A percentile compares a stretch with the other conserved stretches of the same genome.
Conservation (phyloP, 2,888 invertebrate species). For the Zygogramma bicolorata region DNA sequence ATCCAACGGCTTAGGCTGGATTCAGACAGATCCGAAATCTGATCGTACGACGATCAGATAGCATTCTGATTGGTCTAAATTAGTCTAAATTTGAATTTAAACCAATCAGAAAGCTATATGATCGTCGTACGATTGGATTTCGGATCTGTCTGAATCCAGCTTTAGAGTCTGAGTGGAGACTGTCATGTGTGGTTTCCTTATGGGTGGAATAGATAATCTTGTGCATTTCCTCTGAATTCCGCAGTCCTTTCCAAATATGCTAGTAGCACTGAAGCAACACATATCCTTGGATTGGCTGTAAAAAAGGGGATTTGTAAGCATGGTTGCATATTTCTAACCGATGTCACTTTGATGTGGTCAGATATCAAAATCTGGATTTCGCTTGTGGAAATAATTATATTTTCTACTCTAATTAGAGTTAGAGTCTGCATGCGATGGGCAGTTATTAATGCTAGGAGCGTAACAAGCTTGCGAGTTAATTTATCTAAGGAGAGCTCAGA, state of each 20-base stretch:
- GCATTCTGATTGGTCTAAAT: too few species aligned
- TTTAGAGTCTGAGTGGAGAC: too few species aligned
- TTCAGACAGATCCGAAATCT: too few species aligned
- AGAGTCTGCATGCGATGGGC: background rate
- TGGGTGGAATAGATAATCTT: conserved; percentile 20
- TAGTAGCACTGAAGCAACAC: conserved; percentile 32
- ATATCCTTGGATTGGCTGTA: conserved; percentile 36
- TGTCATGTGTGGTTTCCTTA: conserved; percentile 35
- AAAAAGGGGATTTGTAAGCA: conserved; percentile 37
- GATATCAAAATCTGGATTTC: background rate
- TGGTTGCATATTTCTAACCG: conserved; percentile 7
- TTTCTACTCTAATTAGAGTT: conserved; percentile 2
- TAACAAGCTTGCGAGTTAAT: background rate
- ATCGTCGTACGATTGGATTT: too few species aligned
- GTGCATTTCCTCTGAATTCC: background rate
- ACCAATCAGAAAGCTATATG: too few species aligned
- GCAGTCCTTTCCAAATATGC: conserved; percentile 33
- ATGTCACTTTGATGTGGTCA: background rate
- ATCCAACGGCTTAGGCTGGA: conserved; percentile 50
- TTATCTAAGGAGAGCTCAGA: background rate
- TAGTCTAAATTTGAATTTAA: too few species aligned
- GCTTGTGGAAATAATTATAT: background rate
- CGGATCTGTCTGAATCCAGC: too few species aligned
- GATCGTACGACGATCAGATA: too few species aligned
- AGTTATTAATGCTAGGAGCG: background rate